phyloP scores from a whole-genome alignment of 2,113 vertebrate genomes.

The Prochilodus magdalenae region DNA sequence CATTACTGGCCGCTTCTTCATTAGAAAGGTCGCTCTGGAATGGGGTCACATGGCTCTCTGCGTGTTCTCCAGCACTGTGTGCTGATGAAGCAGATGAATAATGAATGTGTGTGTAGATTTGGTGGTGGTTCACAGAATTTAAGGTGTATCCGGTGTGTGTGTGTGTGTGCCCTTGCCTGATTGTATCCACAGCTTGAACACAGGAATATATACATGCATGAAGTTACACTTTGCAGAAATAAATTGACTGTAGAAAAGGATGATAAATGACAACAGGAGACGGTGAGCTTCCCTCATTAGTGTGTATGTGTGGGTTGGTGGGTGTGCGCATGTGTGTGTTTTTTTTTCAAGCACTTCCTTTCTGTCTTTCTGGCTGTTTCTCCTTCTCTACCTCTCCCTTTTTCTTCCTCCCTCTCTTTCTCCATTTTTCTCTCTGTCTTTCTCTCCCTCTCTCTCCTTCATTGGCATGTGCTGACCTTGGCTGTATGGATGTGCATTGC shows the following conservation, averaged over 20 bases:
- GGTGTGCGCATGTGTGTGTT: not conserved
- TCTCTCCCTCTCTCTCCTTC: not conserved
- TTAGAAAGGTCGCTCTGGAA: conserved; percentile 47
- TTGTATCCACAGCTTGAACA: not conserved
- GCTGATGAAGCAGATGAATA: conserved; percentile 50
- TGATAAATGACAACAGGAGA: conserved; percentile 35
- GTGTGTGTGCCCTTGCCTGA: conserved; percentile 38
- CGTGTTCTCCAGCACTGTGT: conserved; percentile 5
- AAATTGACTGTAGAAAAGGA: conserved; percentile 34
- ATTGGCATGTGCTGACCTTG: conserved; percentile 49
- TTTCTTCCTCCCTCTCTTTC: not conserved
- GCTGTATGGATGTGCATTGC: conserved; percentile 46
- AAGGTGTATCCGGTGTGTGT: conserved; percentile 6
- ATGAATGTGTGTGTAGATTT: conserved; percentile 44
- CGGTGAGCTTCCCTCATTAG: conserved; percentile 20
- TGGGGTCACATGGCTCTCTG: conserved; percentile 43
- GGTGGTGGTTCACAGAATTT: conserved; percentile 38
- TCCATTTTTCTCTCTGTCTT: not conserved
- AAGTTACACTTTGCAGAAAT: conserved; percentile 29
- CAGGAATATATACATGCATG: conserved; percentile 38
- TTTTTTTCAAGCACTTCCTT: not conserved
- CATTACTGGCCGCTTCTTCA: conserved; percentile 49
- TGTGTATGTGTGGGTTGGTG: not conserved
- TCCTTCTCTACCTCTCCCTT: not conserved
- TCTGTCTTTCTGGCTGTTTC: not conserved